Evolutionary conservation across 1,140 invertebrate genomes (phyloP).

Genomic region (Saxidomus purpurata): DNA sequence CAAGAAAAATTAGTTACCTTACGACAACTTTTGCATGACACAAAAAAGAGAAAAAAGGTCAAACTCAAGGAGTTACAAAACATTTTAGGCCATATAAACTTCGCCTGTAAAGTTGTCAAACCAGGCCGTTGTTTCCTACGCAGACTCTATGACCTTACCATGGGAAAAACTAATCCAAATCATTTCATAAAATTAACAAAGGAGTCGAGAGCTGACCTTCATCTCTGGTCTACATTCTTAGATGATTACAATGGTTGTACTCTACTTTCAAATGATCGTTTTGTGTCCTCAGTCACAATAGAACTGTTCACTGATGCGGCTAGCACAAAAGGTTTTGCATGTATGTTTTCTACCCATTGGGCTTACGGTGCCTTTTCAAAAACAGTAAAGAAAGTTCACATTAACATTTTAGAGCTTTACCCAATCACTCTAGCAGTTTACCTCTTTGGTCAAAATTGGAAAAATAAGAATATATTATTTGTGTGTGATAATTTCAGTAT

Average conservation of each 20-base stretch:
- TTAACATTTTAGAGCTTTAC: slow-evolving; percentile 46
- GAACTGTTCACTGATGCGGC: slow-evolving; percentile 30
- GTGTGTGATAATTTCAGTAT: slow-evolving; percentile 57
- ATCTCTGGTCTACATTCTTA: not conserved
- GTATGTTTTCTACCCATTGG: slow-evolving; percentile 4
- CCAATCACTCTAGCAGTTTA: slow-evolving; percentile 50
- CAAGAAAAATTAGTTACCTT: not conserved
- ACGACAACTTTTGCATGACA: not conserved
- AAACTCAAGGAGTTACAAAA: not conserved
- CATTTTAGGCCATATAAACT: slow-evolving; percentile 23
- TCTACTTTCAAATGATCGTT: slow-evolving; percentile 3
- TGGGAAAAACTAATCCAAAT: not conserved
- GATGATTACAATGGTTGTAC: slow-evolving; percentile 4
- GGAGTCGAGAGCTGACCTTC: not conserved
- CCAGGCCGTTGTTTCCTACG: slow-evolving; percentile 6
- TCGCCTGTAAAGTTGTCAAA: slow-evolving; percentile 36
- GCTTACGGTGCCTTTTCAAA: not conserved
- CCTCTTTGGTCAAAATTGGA: slow-evolving; percentile 17
- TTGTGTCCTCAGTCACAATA: not conserved
- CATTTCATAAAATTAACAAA: not conserved
- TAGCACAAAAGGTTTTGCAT: not conserved
- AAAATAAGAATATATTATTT: slow-evolving; percentile 48
- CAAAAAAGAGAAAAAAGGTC: not conserved
- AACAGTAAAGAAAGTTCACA: not conserved
- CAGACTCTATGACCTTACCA: not conserved